Percentiles rank a stretch among this genome's conserved stretches.
Evolutionary conservation across 2,888 invertebrate species (phyloP).

Genomic region (Cosmorhoe ocellata): DNA sequence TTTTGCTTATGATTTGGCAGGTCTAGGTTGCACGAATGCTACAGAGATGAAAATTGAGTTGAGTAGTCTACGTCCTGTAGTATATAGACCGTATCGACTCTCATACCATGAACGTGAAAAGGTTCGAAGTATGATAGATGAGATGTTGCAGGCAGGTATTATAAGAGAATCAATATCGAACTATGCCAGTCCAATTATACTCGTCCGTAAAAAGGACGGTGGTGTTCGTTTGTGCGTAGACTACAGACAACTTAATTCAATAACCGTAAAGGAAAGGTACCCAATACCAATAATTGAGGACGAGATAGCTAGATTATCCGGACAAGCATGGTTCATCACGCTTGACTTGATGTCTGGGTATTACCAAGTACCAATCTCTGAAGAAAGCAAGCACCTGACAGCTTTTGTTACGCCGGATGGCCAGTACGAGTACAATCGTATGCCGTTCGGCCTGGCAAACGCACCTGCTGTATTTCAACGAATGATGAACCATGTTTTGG

Average conservation of each 20-base stretch:
- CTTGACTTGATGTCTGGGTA: not conserved
- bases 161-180: not conserved
- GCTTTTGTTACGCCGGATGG: not conserved
- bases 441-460: slow-evolving; percentile 1
- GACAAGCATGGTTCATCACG: not conserved
- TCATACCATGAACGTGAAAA: not conserved
- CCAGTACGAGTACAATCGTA: not conserved
- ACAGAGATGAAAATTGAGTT: slow-evolving; percentile 1
- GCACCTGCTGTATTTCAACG: not conserved
- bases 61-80: not conserved
- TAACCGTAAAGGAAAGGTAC: not conserved
- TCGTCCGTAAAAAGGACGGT: not conserved
- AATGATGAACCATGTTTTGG: not conserved
- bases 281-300: slow-evolving; percentile 3
- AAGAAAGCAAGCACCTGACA: not conserved
- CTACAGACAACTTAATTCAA: not conserved
- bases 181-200: slow-evolving; percentile 1
- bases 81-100: not conserved
- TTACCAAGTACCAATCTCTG: not conserved
- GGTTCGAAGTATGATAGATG: not conserved
- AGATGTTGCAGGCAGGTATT: not conserved
- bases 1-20: not conserved
- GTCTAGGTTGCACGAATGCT: not conserved
- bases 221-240: not conserved
- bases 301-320: not conserved